Evolutionary conservation across 1,140 invertebrate genomes (phyloP), one percentile per base, ranked within the genome.

Genomic region (Hypothenemus hampei): DNA sequence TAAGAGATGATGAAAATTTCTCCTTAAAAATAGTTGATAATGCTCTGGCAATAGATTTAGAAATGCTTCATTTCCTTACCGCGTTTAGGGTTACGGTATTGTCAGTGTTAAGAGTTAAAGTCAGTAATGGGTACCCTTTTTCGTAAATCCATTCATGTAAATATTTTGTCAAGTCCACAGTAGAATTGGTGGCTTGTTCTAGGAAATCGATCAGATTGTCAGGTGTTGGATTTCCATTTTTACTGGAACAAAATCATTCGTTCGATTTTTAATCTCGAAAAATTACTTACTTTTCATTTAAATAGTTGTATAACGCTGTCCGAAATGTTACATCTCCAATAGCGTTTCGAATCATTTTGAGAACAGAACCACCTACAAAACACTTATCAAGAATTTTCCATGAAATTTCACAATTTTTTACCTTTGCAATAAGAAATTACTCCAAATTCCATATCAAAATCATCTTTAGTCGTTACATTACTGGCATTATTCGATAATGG

Each of bases 321-420:
- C 73, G 69, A 65, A 89, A 87, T 1, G 77, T 75, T 0, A 73
- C 66, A 19, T 75, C 71, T 3, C 84, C 83, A 11, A 91, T 73
- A 31, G 84, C 78, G 64, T 84, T 77, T 7, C 81, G 74, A 62
- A 87, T 81, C 87, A 90, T 89, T 55, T 85, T 75, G 15, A 91
- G 81, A 7, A 91, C 66, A 10, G 78, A 72, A 1, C 78, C 84
- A 20, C 79, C 81, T 58, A 19, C 5, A 40, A 39, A 15, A 15
- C 15, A 16, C n/a, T 37, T 11, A 10, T 11, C 7, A 36, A 21
- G 13, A 35, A 48, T 11, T n/a, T n/a, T n/a, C n/a, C n/a, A n/a
- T n/a, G n/a, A n/a, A n/a, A n/a, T n/a, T n/a, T 2, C 2, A 24
- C 7, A 40, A 49, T 6, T 15, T 51, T 21, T 45, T 43, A 50